Percentiles rank a stretch among this genome's conserved stretches.
phyloP scores from a whole-genome alignment of 1,140 invertebrate species.

The Arion vulgaris region DNA sequence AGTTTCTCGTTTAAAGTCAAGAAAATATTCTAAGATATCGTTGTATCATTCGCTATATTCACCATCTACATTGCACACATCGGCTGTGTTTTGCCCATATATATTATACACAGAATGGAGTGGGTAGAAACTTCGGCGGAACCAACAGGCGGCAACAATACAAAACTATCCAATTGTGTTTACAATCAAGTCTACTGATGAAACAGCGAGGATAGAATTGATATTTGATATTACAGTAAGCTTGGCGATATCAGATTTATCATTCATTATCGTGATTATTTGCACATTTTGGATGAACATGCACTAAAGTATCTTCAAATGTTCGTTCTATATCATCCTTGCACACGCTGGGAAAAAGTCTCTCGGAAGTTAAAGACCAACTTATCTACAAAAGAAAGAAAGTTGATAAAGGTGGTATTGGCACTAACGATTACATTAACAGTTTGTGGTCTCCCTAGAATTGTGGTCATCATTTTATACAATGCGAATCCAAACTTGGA shows the following conservation, averaged over 20 bases:
- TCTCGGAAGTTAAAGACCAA: background rate
- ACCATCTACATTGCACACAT: constrained; percentile 8
- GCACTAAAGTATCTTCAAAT: background rate
- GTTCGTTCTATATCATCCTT: background rate
- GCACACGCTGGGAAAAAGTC: background rate
- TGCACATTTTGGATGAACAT: background rate
- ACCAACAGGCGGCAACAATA: background rate
- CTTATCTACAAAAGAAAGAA: background rate
- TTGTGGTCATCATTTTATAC: background rate
- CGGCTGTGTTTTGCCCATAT: too few relatives aligned
- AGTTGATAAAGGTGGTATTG: background rate
- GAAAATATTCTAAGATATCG: background rate
- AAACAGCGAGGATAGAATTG: background rate
- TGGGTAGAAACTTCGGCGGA: background rate
- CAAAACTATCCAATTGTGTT: too few relatives aligned
- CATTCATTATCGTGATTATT: background rate
- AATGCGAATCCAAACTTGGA: background rate
- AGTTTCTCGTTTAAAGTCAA: background rate
- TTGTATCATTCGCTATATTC: background rate
- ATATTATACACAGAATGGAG: background rate
- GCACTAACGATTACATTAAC: background rate
- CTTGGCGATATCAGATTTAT: background rate
- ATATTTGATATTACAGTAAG: background rate
- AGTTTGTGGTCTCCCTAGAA: background rate
- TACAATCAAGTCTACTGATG: background rate